Base-by-base conservation (phyloP, 1,140 invertebrate genomes). In the Agrypnia vestita region DNA sequence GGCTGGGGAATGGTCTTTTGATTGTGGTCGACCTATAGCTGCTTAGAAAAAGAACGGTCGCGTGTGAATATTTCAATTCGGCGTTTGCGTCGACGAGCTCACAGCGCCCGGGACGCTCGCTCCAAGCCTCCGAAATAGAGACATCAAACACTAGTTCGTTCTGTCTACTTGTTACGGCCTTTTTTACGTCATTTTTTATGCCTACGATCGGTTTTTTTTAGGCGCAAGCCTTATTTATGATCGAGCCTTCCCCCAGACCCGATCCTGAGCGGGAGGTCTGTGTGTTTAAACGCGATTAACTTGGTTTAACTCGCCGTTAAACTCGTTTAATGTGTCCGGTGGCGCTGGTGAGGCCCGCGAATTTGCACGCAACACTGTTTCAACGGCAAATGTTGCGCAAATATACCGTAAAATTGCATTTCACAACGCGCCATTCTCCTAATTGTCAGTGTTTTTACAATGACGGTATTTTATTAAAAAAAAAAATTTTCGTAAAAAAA, bases 141-240 rank as follows among this genome's bases (percentile, higher is more conserved):
- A 19, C 55, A 59, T 59, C 55, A 59, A 59, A 17, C 17, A 21
- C 55, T 59, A 59, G 55, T 59, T 59, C 55, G 9, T 21, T 59
- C 55, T 59, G 55, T 59, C 55, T 59, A 59, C 21, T 59, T 17
- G 17, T 59, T 59, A 59, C 55, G 21, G 8, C 6, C 15, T 11
- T 59, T 59, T 59, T 59, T 59, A 17, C 11, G 55, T 59, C 12
- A 10, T 15, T 59, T 17, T 59, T 59, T 59, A 17, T 55, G 53
- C n/a, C n/a, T n/a, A 55, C 19, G 19, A 17, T 55, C n/a, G n/a
- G n/a, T 35, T 35, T 35, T 35, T 35, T 35, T 35, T 35, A 35
- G 1, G 6, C 25, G 25, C 25, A 17, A 59, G 15, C 15, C 15
- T 59, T 59, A 59, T 59, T 59, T 59, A 59, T 59, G 55, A 15